Evolutionary conservation across 1,140 invertebrate species (phyloP).

Genomic region (Drosophila rhopaloa): DNA sequence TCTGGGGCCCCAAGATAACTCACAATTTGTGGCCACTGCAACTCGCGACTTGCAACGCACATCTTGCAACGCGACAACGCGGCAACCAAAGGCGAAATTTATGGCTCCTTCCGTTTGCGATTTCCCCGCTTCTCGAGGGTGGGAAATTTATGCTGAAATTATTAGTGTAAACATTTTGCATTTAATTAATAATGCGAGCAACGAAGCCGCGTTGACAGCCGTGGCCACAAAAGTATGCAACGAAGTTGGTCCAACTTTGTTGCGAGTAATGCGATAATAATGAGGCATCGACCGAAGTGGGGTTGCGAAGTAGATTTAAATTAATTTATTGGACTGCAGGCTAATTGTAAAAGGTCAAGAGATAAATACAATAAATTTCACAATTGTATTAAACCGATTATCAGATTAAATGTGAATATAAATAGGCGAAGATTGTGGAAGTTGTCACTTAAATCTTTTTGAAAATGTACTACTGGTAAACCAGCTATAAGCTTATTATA

Average conservation of each 20-base stretch:
- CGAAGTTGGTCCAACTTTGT: conserved; percentile 37
- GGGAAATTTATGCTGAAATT: conserved; percentile 73
- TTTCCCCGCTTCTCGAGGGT: conserved; percentile 14
- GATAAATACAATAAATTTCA: not conserved
- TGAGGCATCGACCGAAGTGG: conserved; percentile 23
- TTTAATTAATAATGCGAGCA: conserved; percentile 75
- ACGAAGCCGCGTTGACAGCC: conserved; percentile 55
- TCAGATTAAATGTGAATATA: too few relatives aligned
- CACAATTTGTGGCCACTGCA: conserved; percentile 75
- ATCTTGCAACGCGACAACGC: conserved; percentile 15
- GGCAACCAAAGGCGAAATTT: conserved; percentile 57
- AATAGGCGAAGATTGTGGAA: too few relatives aligned
- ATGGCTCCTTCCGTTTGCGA: conserved; percentile 64
- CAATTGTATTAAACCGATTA: too few relatives aligned
- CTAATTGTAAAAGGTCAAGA: not conserved
- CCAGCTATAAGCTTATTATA: too few relatives aligned
- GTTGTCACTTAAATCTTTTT: too few relatives aligned
- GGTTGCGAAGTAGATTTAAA: not conserved
- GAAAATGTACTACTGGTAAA: too few relatives aligned
- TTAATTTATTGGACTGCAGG: conserved; percentile 1
- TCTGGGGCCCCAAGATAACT: conserved; percentile 71
- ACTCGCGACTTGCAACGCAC: conserved; percentile 49
- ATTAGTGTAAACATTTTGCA: conserved; percentile 83
- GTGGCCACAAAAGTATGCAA: conserved; percentile 54
- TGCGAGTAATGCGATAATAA: conserved; percentile 70